Conservation (phyloP, 2,113 vertebrate genomes). For the Hypocryptadius cinnamomeus region DNA sequence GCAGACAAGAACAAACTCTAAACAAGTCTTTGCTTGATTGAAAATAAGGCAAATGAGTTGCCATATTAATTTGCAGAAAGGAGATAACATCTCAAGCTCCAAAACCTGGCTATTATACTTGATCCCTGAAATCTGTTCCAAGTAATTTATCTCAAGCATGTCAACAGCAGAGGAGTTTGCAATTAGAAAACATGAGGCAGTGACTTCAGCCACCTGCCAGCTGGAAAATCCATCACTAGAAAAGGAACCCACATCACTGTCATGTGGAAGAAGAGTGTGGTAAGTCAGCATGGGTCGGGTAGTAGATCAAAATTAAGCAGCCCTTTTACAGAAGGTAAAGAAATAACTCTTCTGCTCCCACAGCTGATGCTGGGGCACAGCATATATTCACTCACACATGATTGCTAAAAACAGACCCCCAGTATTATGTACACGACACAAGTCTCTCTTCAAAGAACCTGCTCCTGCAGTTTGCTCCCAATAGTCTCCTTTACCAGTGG, state of each 20-base stretch:
- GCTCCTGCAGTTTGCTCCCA: not conserved
- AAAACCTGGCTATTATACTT: not conserved
- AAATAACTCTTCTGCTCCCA: not conserved
- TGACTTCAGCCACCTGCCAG: conserved; percentile 4
- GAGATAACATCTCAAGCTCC: not conserved
- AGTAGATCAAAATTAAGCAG: not conserved
- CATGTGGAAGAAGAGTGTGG: not conserved
- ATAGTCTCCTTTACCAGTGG: not conserved
- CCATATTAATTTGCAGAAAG: not conserved
- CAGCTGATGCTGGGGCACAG: not conserved
- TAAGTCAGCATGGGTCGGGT: not conserved
- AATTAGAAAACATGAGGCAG: not conserved
- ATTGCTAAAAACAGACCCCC: not conserved
- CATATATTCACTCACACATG: not conserved
- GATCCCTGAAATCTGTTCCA: not conserved
- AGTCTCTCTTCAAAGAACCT: not conserved
- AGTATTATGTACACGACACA: not conserved
- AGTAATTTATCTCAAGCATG: not conserved
- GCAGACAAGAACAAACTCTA: not conserved
- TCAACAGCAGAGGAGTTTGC: not conserved
- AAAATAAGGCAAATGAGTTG: not conserved
- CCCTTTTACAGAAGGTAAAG: not conserved
- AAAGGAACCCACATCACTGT: not conserved
- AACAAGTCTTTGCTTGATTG: not conserved
- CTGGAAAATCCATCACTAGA: not conserved